Evolutionary conservation across 2,113 vertebrate species (phyloP).

Genomic region (Tympanuchus pallidicinctus): DNA sequence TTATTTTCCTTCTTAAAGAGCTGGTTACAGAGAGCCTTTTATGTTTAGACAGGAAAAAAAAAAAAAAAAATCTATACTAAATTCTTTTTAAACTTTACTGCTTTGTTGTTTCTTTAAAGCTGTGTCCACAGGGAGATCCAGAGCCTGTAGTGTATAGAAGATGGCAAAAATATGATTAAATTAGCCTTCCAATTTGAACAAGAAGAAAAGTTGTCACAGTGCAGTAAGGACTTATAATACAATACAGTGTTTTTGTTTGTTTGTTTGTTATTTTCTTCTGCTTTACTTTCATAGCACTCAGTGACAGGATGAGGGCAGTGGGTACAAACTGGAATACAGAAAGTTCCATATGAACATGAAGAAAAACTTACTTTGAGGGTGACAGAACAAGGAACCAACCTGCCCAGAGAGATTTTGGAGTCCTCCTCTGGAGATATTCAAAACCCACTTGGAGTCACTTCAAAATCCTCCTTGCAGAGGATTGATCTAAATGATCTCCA

Average conservation of each 20-base stretch:
- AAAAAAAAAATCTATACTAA: constrained; percentile 58
- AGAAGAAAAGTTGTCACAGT: constrained; percentile 11
- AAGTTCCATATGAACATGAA: background rate
- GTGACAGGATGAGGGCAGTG: background rate
- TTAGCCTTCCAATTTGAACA: background rate
- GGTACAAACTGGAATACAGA: background rate
- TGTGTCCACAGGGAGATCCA: background rate
- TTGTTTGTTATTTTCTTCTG: background rate
- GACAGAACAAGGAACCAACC: background rate
- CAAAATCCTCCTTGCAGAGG: no score
- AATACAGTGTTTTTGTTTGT: background rate
- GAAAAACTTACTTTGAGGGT: background rate
- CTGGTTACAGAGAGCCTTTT: constrained; percentile 24
- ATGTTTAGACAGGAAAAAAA: constrained; percentile 28
- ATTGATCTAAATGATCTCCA: background rate
- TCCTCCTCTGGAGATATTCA: background rate
- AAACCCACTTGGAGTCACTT: background rate
- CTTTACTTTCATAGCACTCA: background rate
- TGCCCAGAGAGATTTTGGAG: background rate
- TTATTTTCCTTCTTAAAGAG: constrained; percentile 13
- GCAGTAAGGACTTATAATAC: background rate
- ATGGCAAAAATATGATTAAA: constrained; percentile 20
- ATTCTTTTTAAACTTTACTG: constrained; percentile 48
- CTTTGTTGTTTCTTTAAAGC: constrained; percentile 42
- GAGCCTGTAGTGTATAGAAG: background rate